Conservation (phyloP, 2,888 invertebrate species). For the Ophraella communa region DNA sequence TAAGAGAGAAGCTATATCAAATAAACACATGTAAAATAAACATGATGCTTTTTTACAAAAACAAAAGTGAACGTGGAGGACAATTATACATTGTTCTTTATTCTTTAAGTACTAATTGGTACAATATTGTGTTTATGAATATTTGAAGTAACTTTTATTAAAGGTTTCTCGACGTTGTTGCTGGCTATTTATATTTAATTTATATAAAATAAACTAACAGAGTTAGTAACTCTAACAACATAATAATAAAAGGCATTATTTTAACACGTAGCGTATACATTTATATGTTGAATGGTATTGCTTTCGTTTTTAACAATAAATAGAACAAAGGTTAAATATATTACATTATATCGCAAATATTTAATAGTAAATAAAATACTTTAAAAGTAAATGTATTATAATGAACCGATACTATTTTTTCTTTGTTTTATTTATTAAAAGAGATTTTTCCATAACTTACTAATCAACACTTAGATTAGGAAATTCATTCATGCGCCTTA, state of each 20-base stretch:
- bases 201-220: neutral
- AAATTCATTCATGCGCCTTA: constrained; percentile 27
- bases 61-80: no score
- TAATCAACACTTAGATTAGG: constrained; percentile 2
- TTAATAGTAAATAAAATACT: neutral
- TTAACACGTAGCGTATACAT: neutral
- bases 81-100: no score
- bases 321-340: neutral
- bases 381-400: neutral
- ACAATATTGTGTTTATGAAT: no score
- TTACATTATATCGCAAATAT: neutral
- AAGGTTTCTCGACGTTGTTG: no score
- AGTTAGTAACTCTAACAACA: neutral
- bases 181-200: neutral
- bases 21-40: no score
- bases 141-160: no score
- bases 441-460: neutral
- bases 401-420: neutral
- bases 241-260: neutral
- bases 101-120: no score
- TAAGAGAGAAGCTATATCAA: no score
- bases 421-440: constrained; percentile 12
- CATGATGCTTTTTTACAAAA: no score
- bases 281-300: constrained; percentile 35
- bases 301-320: constrained; percentile 10